Base-by-base conservation (phyloP, 1,140 invertebrate genomes). In the Gryllus bimaculatus region DNA sequence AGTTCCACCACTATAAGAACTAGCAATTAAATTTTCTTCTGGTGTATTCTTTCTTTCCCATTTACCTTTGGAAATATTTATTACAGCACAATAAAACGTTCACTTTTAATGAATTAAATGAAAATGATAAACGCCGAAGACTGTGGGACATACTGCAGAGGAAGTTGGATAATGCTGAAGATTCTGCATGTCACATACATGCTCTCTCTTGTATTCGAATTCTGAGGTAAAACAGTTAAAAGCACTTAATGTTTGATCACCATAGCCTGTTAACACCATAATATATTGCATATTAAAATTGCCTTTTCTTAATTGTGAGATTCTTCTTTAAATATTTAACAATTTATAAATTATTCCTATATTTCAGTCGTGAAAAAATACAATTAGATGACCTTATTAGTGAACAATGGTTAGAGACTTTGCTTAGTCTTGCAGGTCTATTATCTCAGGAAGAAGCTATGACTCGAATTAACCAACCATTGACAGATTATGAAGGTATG, bases 291-390 rank as follows among this genome's bases (percentile, higher is more conserved):
- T 26, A 74, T n/a, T 74, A 26, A 74, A 20, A 26, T 26, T 15
- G 73, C 18, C 26, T 20, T 26, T 20, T 74, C 73, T 8, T 20
- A 74, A n/a, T 20, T 74, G n/a, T 74, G n/a, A 20, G 7, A 0
- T 8, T 26, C 26, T 74, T 15, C 8, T 20, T 4, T 20, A 74
- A 8, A 8, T 20, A 0, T 20, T 18, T 13, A 10, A 47, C 15
- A 26, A 39, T 21, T 76, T 4, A 0, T 7, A 39, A 47, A 18
- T n/a, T 15, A 47, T 4, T 76, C 39, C 47, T 76, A 47, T 15
- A 26, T 39, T 26, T 76, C 82, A 94, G 93, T 81, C 90, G 95
- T 54, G 94, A 96, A 81, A 94, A 94, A 87, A 87, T 87, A 66
- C 88, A 90, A 79, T 85, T 95, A n/a, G 88, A 93, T 82, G 88